Evolutionary conservation across 2,888 invertebrate genomes (phyloP).

Genomic region (Microctonus brassicae): DNA sequence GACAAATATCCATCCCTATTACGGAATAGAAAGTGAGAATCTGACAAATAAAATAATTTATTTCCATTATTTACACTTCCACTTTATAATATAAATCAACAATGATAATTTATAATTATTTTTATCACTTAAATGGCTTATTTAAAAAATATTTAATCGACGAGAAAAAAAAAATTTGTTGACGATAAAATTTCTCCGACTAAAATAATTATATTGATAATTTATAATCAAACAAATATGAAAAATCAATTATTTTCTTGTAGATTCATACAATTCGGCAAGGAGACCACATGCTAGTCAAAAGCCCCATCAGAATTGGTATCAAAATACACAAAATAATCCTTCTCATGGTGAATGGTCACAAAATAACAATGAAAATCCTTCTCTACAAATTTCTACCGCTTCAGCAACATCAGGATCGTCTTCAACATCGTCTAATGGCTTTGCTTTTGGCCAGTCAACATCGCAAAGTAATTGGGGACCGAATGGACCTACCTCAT

Average conservation of each 20-base stretch:
- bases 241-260: background rate
- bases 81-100: background rate
- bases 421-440: constrained; percentile 47
- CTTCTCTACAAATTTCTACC: constrained; percentile 45
- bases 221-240: background rate
- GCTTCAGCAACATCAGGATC: constrained; percentile 53
- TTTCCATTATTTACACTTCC: background rate
- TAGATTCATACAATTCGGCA: background rate
- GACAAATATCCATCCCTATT: constrained; percentile 45
- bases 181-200: background rate
- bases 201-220: background rate
- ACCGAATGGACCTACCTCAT: constrained; percentile 49
- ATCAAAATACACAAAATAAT: constrained; percentile 17
- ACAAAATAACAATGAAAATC: constrained; percentile 20
- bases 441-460: constrained; percentile 53
- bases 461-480: constrained; percentile 50
- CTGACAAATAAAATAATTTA: constrained; percentile 5
- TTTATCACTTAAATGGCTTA: background rate
- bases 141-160: background rate
- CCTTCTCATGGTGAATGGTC: constrained; percentile 38
- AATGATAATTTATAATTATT: background rate
- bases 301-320: constrained; percentile 30
- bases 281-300: constrained; percentile 6
- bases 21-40: constrained; percentile 41
- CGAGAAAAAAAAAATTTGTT: background rate